Conservation (phyloP, 1,140 invertebrate genomes). For the Caenorhabditis latens region DNA sequence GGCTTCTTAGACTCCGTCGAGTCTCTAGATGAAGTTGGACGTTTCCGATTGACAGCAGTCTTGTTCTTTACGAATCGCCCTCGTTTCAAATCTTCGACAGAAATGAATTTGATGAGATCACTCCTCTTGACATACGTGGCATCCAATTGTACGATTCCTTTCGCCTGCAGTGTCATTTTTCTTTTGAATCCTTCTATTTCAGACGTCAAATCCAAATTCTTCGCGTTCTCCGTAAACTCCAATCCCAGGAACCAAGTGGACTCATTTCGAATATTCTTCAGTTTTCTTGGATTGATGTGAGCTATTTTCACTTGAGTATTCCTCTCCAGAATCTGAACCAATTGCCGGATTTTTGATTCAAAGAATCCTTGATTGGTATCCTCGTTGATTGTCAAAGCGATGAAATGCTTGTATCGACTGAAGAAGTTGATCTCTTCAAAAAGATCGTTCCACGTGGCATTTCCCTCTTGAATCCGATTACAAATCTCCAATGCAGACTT, state of each 20-base stretch:
- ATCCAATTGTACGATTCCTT: background rate
- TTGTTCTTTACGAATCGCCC: background rate
- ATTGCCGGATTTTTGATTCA: constrained; percentile 93
- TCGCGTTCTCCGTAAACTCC: background rate
- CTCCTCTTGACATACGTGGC: background rate
- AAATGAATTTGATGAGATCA: background rate
- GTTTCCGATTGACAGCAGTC: no score
- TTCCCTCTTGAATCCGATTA: constrained; percentile 88
- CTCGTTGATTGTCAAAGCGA: constrained; percentile 67
- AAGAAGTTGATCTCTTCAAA: constrained; percentile 97
- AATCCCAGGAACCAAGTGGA: constrained; percentile 10
- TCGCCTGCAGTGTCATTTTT: background rate
- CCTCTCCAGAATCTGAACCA: constrained; percentile 91
- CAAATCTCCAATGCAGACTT: constrained; percentile 82
- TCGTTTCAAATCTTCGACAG: background rate
- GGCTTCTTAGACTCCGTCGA: no score
- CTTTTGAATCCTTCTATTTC: background rate
- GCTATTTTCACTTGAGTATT: constrained; percentile 91
- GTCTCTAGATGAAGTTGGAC: no score
- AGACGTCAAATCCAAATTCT: constrained; percentile 13
- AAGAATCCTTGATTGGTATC: constrained; percentile 84
- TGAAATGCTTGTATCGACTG: constrained; percentile 86
- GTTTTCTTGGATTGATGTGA: constrained; percentile 93
- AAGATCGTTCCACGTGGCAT: constrained; percentile 89
- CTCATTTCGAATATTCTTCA: constrained; percentile 75